Base-by-base conservation (phyloP, 1,140 invertebrate genomes). In the Heliothis virescens region DNA sequence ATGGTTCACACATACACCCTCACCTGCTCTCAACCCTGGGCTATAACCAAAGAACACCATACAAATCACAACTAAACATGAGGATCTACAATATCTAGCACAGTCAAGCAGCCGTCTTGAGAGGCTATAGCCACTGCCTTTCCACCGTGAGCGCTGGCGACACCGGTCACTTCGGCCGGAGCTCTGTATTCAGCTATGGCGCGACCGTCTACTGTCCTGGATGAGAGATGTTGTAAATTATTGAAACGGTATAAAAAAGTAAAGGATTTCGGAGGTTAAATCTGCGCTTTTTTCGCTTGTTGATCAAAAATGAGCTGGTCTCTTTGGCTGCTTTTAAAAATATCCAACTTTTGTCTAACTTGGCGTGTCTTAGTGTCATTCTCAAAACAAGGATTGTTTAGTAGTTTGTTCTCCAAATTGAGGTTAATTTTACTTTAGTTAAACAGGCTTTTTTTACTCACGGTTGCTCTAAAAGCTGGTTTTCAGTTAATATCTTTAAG, bases 141-240 rank as follows among this genome's bases (percentile, higher is more conserved):
- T 15, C 90, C 92, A 0, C 89, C 93, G 69, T 94, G 95, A 60
- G 96, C 97, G 87, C 95, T 97, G 85, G 9, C 98, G 0, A 94
- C 98, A 0, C 97, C 97, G 80, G 97, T 98, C 63, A 99, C 95
- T 95, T 99, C 98, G 3, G 98, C 98, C 87, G 98, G 98, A 0
- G 99, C 97, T 83, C 98, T 95, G 89, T 98, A 99, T 94, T 99
- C 99, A 21, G 98, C 98, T 82, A 99, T 97, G 95, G 98, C 97
- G 89, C 97, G 96, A 1, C 98, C 98, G 91, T 99, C 98, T 1
- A 95, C 94, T 3, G 98, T 97, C 86, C 98, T 97, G 34, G 34
- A 9, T 41, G 86, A 89, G 47, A 29, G 29, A 69, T 55, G 9
- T 53, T 3, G 48, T 7, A 41, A 7, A 7, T 41, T 41, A 41